A percentile compares a stretch with the other conserved stretches of the same genome.
phyloP scores from a whole-genome alignment of 2,797 vertebrate species.

The Emydoidea blandingii region DNA sequence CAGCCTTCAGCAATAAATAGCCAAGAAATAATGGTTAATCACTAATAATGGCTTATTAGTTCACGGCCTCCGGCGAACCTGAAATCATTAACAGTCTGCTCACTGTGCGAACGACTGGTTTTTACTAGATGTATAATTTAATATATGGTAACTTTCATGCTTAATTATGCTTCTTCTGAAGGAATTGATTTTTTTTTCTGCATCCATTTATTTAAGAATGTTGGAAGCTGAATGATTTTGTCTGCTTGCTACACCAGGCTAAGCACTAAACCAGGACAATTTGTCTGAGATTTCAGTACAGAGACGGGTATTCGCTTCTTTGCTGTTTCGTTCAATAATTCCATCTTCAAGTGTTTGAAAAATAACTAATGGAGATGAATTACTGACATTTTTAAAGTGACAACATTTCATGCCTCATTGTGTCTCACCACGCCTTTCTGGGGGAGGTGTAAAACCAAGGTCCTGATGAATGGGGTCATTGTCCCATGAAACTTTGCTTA shows the following conservation, averaged over 20 bases:
- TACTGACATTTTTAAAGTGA: constrained; percentile 15
- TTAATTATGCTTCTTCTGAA: constrained; percentile 68
- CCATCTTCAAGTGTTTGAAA: background rate
- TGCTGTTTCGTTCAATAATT: constrained; percentile 38
- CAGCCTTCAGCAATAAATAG: constrained; percentile 23
- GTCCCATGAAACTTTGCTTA: constrained; percentile 41
- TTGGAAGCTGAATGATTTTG: constrained; percentile 36
- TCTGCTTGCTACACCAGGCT: background rate
- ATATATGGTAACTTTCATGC: constrained; percentile 63
- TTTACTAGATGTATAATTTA: constrained; percentile 71
- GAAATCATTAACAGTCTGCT: constrained; percentile 68
- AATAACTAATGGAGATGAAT: constrained; percentile 4
- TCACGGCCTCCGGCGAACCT: constrained; percentile 61
- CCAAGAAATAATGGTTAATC: constrained; percentile 60
- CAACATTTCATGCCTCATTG: constrained; percentile 14
- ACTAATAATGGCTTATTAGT: constrained; percentile 39
- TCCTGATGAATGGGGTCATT: constrained; percentile 53
- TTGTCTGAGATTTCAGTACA: constrained; percentile 46
- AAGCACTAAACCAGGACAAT: constrained; percentile 20
- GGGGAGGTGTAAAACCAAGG: constrained; percentile 19
- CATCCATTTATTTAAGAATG: background rate
- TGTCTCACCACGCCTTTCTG: constrained; percentile 39
- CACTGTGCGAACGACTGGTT: constrained; percentile 70
- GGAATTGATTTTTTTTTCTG: constrained; percentile 48
- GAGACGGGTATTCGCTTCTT: background rate